These are phyloP conservation scores for Aricia agestis DNA, from an alignment of 1,140 invertebrate genomes.

Conservation along the genomic window DNA sequence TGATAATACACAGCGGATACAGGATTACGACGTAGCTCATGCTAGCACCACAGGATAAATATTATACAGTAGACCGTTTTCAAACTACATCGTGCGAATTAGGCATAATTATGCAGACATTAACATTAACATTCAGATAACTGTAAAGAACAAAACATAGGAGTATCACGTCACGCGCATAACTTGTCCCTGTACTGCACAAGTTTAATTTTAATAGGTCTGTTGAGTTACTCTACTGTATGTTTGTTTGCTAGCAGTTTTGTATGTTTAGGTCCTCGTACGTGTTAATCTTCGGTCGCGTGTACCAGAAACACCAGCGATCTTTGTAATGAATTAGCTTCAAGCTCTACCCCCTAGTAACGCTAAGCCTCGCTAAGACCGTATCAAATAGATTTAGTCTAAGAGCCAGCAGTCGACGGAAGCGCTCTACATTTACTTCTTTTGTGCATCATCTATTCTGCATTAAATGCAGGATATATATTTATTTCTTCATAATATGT, in stretches of 20 bases:
- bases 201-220: no score
- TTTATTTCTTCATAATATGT: no score
- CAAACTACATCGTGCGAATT: no score
- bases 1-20: conserved; percentile 7
- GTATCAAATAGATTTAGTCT: conserved; percentile 12
- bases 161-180: no score
- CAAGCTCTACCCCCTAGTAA: conserved; percentile 18
- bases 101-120: no score
- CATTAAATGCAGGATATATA: no score
- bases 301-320: conserved; percentile 20
- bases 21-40: conserved; percentile 13
- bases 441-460: no score
- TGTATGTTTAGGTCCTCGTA: conserved; percentile 18
- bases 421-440: neutral
- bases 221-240: no score
- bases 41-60: neutral
- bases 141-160: no score
- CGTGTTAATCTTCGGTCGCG: conserved; percentile 20
- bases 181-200: no score
- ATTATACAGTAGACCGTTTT: no score
- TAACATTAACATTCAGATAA: no score
- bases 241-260: neutral
- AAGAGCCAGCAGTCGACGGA: neutral
- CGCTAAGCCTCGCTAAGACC: conserved; percentile 18
- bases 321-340: conserved; percentile 22